phyloP scores from a whole-genome alignment of 2,888 invertebrate genomes.

The Tetragonula carbonaria region DNA sequence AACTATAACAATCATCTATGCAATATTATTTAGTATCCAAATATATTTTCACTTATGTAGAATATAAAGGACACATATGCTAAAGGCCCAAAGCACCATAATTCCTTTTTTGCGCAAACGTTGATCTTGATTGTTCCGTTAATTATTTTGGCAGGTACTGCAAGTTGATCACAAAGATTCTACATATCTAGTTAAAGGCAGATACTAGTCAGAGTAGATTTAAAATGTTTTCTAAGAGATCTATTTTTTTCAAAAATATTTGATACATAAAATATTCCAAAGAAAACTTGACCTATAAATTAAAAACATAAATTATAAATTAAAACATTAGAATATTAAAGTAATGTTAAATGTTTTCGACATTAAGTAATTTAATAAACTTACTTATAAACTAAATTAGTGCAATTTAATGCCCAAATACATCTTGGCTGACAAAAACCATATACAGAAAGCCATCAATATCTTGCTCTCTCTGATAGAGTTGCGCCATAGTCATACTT shows the following conservation, averaged over 20 bases:
- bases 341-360: neutral
- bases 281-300: conserved; percentile 52
- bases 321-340: neutral
- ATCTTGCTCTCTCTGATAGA: conserved; percentile 90
- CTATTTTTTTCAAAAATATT: conserved; percentile 49
- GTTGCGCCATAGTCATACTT: conserved; percentile 92
- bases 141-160: conserved; percentile 71
- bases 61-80: conserved; percentile 44
- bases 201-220: conserved; percentile 63
- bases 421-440: conserved; percentile 95
- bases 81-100: conserved; percentile 63
- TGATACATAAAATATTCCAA: conserved; percentile 42
- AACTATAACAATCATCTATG: no score
- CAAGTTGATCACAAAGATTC: conserved; percentile 70
- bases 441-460: conserved; percentile 95
- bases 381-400: conserved; percentile 43
- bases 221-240: conserved; percentile 47
- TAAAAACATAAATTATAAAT: no score
- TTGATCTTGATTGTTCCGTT: conserved; percentile 63
- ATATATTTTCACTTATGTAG: conserved; percentile 57
- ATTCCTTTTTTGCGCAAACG: conserved; percentile 56
- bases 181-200: conserved; percentile 59
- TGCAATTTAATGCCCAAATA: conserved; percentile 87
- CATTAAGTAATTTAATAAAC: conserved; percentile 5
- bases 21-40: no score